Evolutionary conservation across 1,140 invertebrate genomes (phyloP), one percentile per base, ranked within the genome.

Genomic region (Camponotus pennsylvanicus): DNA sequence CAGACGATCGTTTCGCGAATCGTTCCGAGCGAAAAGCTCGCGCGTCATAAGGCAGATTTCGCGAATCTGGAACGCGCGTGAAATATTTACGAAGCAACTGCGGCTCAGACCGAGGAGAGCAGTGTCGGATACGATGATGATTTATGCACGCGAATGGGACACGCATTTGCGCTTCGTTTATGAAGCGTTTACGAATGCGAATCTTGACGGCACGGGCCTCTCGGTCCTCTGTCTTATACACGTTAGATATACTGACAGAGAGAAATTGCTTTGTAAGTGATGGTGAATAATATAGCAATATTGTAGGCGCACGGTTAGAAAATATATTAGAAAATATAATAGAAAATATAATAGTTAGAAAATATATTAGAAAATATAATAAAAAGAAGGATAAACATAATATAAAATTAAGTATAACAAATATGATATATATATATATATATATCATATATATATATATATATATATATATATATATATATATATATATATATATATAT

Each of bases 31-130:
- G 57, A 66, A 34, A 77, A 87, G 84, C 42, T 34, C 52, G 84
- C 64, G 64, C 52, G 77, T 64, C 52, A 77, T 73, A 63, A 59
- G 66, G 27, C 55, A 67, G 63, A 71, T 88, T 57, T 71, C 15
- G 55, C 15, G 70, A 84, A 88, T 78, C 86, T 88, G 71, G 86
- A 21, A 27, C 79, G 59, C n/a, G 45, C 52, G 82, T 88, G 73
- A 87, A 88, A 88, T 71, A 88, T 88, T 88, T 77, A 88, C 45
- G 27, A 57, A 18, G 45, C 55, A 55, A 66, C 32, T 40, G 52
- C 18, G 34, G n/a, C n/a, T 34, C 11, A 9, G 18, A 27, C 18
- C 57, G 18, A 8, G 1, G 21, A 52, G 49, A 71, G 37, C 11
- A 15, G 52, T 37, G 64, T 4, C 55, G 32, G 21, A 49, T 40